Evolutionary conservation across 2,888 invertebrate genomes (phyloP), one percentile per base, ranked within the genome.

Genomic region (Agrotis puta): DNA sequence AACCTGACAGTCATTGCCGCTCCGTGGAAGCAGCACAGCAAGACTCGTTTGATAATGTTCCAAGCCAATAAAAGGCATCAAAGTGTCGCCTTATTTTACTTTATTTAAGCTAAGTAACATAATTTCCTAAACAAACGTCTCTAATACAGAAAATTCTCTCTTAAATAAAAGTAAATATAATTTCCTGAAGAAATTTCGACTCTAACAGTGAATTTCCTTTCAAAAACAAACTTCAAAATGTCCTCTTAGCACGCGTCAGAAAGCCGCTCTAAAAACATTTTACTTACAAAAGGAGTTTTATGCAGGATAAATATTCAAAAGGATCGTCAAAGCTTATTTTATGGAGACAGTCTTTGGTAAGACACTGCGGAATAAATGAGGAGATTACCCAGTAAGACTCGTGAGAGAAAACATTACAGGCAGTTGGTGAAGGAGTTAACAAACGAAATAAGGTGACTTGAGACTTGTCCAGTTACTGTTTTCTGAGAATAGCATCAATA

Each of bases 341-440:
- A 58, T 20, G 5, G 27, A 48, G 56, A 59, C 18, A 57, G 24
- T 43, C 27, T 72, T 63, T 74, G 59, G 33, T 50, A 47, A 57
- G 27, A 63, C 33, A 61, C 45, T 61, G 62, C 27, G 48, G 48
- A 72, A 58, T 63, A 73, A 75, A 75, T 79, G 27, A 79, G 51
- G 58, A 53, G 47, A 58, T 48, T 63, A 73, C 27, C 14, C 39
- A 39, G 56, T 48, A 62, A 14, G 9, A 51, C 51, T 58, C 33
- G n/a, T 48, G 22, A 14, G 51, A n/a, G 6, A 50, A 39, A 71
- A 75, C 18, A 73, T 75, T 51, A 75, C 73, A 79, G 62, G 43
- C 43, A 13, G 14, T 16, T 7, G 20, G 33, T 45, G 18, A 45
- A 24, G 45, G 54, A 50, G 9, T 24, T 7, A 70, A 70, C 9